These are phyloP conservation scores for Corbicula japonica DNA, from an alignment of 2,888 invertebrate species.

Conservation along the genomic window DNA sequence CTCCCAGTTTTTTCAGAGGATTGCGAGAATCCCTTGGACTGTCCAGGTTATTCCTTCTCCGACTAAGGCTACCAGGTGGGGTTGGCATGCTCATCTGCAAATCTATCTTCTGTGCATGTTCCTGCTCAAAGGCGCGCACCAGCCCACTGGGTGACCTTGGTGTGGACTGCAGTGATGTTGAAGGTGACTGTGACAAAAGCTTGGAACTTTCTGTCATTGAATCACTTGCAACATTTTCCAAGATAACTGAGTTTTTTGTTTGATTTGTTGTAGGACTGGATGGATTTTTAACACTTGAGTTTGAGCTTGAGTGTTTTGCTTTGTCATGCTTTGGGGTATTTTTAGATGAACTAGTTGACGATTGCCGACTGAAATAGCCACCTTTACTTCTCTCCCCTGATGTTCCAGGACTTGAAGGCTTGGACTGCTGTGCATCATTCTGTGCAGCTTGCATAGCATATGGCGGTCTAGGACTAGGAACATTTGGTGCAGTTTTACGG, in stretches of 20 bases:
- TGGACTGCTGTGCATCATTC: background rate
- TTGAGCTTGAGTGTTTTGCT: slow-evolving; percentile 13
- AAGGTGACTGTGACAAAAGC: slow-evolving; percentile 43
- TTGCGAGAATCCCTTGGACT: slow-evolving; percentile 76
- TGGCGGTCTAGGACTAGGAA: slow-evolving; percentile 48
- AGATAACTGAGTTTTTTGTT: background rate
- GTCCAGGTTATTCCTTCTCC: slow-evolving; percentile 77
- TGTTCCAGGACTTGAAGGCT: background rate
- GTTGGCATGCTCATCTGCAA: slow-evolving; percentile 75
- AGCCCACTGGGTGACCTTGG: slow-evolving; percentile 56
- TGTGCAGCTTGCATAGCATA: slow-evolving; percentile 29
- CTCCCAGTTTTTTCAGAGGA: slow-evolving; percentile 76
- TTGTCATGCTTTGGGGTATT: slow-evolving; percentile 10
- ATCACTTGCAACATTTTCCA: slow-evolving; percentile 15
- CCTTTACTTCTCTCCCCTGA: background rate
- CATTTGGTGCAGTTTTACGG: slow-evolving; percentile 59
- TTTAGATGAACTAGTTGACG: slow-evolving; percentile 9
- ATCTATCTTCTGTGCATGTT: slow-evolving; percentile 64
- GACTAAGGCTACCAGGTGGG: slow-evolving; percentile 83
- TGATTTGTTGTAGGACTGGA: slow-evolving; percentile 5
- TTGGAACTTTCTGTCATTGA: background rate
- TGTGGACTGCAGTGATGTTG: slow-evolving; percentile 45
- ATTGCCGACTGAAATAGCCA: slow-evolving; percentile 15
- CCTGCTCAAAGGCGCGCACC: slow-evolving; percentile 42
- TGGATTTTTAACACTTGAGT: slow-evolving; percentile 6